Conservation (phyloP, 2,888 invertebrate genomes). For the Cataglyphis livida region DNA sequence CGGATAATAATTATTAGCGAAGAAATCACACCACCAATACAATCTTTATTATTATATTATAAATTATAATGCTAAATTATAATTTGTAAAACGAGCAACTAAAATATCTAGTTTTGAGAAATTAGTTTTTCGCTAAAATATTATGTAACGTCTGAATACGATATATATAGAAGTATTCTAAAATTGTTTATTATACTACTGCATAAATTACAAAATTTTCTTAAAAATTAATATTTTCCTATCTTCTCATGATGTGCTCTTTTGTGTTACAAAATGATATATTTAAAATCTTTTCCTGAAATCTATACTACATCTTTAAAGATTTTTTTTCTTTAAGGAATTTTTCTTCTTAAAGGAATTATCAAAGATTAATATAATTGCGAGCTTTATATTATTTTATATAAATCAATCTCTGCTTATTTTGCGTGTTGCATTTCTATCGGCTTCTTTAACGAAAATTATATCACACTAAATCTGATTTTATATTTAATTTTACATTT, state of each 20-base stretch:
- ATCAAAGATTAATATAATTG: background rate
- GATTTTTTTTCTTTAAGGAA: background rate
- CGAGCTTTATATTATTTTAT: background rate
- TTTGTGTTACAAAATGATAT: background rate
- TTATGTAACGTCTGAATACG: background rate
- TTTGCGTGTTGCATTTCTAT: background rate
- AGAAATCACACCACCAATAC: background rate
- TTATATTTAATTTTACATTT: conserved; percentile 60
- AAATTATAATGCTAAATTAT: background rate
- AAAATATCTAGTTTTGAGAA: conserved; percentile 2
- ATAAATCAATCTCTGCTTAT: background rate
- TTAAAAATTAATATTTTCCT: background rate
- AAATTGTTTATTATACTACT: background rate
- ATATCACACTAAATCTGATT: conserved; percentile 41
- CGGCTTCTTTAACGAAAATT: conserved; percentile 40
- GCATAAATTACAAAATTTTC: background rate
- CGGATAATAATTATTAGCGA: conserved; percentile 6
- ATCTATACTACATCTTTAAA: background rate
- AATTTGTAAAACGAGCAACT: background rate
- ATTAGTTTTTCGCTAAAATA: background rate
- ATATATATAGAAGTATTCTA: background rate
- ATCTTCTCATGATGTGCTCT: background rate
- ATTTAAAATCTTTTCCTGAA: background rate
- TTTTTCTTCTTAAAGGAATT: background rate
- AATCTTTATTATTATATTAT: background rate